Evolutionary conservation across 2,113 vertebrate species (phyloP).

Genomic region (Ptilorrhoa leucosticta): DNA sequence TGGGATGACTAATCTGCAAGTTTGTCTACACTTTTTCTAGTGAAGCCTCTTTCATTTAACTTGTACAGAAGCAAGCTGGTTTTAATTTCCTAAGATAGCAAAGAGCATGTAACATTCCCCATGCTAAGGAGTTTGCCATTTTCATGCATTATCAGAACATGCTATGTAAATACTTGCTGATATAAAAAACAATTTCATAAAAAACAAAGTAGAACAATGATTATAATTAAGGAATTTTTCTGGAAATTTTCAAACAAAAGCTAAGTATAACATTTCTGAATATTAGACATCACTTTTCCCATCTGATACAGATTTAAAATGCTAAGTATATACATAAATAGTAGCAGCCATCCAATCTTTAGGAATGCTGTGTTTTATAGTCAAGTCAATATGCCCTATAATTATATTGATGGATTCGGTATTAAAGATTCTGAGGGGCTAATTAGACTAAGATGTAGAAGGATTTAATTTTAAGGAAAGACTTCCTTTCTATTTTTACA

Average conservation of each 20-base stretch:
- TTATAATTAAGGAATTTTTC: background rate
- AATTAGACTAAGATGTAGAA: background rate
- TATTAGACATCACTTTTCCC: constrained; percentile 45
- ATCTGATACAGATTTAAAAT: constrained; percentile 62
- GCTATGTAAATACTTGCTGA: background rate
- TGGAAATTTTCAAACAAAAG: background rate
- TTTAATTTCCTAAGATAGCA: background rate
- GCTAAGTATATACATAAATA: constrained; percentile 1
- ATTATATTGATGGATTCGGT: background rate
- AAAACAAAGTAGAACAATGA: background rate
- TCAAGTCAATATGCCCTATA: background rate
- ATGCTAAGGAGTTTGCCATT: background rate
- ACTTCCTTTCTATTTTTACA: background rate
- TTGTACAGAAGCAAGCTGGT: background rate
- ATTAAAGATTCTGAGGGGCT: background rate
- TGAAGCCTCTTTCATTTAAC: background rate
- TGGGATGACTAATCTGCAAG: background rate
- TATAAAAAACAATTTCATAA: background rate
- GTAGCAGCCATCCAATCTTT: background rate
- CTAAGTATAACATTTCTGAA: background rate
- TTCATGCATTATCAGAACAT: background rate
- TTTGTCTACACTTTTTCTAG: background rate
- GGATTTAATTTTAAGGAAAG: background rate
- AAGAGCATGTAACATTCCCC: background rate
- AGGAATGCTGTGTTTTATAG: background rate